These are phyloP conservation scores for Hippocampus guttulatus DNA, from an alignment of 2,113 vertebrate species.

Conservation along the genomic window DNA sequence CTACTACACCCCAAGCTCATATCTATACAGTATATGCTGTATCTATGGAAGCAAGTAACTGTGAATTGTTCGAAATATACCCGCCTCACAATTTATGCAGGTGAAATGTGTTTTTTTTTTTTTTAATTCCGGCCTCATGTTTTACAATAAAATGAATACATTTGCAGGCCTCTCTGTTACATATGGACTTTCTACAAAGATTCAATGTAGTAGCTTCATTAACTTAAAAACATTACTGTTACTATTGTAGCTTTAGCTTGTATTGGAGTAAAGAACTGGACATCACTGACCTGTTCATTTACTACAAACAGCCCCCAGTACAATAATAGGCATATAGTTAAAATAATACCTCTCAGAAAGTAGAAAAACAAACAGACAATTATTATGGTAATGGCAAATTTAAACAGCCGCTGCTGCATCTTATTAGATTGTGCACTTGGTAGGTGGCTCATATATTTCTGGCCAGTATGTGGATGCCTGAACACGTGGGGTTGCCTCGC, in stretches of 20 bases:
- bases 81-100: too few species aligned
- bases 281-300: not conserved
- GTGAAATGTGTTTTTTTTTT: not conserved
- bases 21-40: not conserved
- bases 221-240: not conserved
- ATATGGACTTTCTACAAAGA: not conserved
- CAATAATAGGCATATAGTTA: not conserved
- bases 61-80: too few species aligned
- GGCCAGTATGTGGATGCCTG: not conserved
- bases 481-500: not conserved
- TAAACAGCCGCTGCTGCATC: not conserved
- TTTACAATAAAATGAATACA: too few species aligned
- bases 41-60: too few species aligned
- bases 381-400: not conserved
- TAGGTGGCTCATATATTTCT: not conserved
- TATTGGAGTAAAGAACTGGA: not conserved
- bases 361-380: not conserved
- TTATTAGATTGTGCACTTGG: not conserved
- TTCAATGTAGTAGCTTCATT: not conserved
- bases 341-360: not conserved
- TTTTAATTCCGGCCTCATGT: not conserved
- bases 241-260: not conserved
- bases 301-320: not conserved
- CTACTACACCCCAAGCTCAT: not conserved
- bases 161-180: too few species aligned